Conservation (phyloP, 2,797 vertebrate species). For the Channa striata region DNA sequence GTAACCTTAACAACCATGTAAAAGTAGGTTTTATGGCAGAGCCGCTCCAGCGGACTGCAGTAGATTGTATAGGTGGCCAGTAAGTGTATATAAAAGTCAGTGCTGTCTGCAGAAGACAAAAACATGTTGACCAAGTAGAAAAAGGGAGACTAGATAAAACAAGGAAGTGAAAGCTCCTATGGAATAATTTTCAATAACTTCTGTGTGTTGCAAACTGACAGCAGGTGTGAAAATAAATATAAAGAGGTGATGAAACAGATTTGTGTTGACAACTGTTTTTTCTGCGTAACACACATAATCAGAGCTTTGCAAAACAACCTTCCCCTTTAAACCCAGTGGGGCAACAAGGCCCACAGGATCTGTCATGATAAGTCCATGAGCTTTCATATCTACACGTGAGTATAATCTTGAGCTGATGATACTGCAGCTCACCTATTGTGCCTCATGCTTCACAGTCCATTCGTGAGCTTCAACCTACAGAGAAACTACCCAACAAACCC, state of each 20-base stretch:
- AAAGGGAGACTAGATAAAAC: not conserved
- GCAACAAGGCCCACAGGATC: not conserved
- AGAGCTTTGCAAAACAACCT: not conserved
- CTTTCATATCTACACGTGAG: not conserved
- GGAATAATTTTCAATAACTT: conserved; percentile 20
- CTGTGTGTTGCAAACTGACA: not conserved
- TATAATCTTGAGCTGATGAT: not conserved
- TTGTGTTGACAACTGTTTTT: not conserved
- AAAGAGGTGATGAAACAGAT: not conserved
- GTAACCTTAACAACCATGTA: no score
- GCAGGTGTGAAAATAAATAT: not conserved
- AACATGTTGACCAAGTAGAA: not conserved
- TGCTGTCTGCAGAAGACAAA: no score
- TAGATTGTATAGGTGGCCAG: no score
- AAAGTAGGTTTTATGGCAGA: no score
- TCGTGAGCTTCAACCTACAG: not conserved
- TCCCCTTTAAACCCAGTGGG: not conserved
- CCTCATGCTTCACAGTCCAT: not conserved
- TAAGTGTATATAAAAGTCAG: no score
- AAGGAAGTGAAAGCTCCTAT: conserved; percentile 10
- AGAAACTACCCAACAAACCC: conserved; percentile 7
- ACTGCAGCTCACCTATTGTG: not conserved
- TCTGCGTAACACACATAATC: not conserved
- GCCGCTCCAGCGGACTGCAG: no score
- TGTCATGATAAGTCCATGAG: not conserved